Base-by-base conservation (phyloP, 2,888 invertebrate species). In the Macaria notata region DNA sequence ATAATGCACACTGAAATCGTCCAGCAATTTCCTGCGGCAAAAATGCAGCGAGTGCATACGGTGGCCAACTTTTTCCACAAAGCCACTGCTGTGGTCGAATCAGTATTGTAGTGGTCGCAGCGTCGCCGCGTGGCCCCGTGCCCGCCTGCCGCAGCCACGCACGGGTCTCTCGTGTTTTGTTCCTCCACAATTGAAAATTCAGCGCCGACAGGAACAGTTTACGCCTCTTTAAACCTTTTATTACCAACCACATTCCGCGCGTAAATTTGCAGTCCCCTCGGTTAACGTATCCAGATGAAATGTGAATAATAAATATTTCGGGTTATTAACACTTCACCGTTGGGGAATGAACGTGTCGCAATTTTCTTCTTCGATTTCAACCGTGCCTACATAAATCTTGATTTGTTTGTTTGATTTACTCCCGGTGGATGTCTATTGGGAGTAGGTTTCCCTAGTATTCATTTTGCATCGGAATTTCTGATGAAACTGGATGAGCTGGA, bases 151-250 rank as follows among this genome's bases (percentile, higher is more conserved):
- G 56, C 51, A 39, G 8, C 39, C 64, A 67, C 70, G 66, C 69
- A 55, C 66, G 66, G 69, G 67, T 70, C 67, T 71, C 60, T 54
- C 65, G 39, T 44, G 39, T 51, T 70, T 70, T 64, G 60, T 59
- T 69, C 38, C 9, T 29, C 65, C 67, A 70, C 66, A 69, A 70
- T 65, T 70, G 65, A 69, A 73, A 70, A 74, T 69, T 61, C 65
- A 60, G 64, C 53, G 65, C 62, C 48, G 61, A 64, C 62, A 59
- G 54, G 56, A 62, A 57, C 59, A 63, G 41, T 54, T 56, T 47
- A 56, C 43, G 53, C 44, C 33, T 39, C 30, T 49, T 50, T 50
- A 50, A 54, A 58, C 51, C 51, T 49, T 59, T 59, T 55, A 54
- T 47, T 50, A 54, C 49, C 50, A 46, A 31, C n/a, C 38, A 43